These are phyloP conservation scores for Acanthochromis polyacanthus DNA, from an alignment of 2,113 vertebrate species.

Conservation along the genomic window DNA sequence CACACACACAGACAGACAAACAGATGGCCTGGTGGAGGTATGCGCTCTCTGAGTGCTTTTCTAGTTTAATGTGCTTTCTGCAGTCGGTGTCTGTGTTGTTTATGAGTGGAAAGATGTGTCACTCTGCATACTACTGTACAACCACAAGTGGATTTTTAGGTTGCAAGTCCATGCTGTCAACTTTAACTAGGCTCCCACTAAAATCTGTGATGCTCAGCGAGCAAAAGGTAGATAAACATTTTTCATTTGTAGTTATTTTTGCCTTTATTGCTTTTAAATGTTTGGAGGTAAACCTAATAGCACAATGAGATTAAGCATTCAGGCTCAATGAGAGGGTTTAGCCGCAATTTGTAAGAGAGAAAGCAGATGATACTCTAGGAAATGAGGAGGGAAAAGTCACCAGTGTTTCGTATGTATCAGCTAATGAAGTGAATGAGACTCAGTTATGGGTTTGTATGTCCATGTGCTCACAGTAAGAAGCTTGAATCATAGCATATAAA, in stretches of 20 bases:
- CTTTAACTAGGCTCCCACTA: background rate
- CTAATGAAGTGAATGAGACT: background rate
- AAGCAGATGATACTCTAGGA: slow-evolving; percentile 5
- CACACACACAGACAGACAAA: too few species aligned
- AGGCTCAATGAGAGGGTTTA: background rate
- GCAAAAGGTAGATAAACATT: background rate
- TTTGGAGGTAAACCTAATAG: background rate
- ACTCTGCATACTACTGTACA: background rate
- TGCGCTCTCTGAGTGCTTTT: too few species aligned
- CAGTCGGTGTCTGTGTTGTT: slow-evolving; percentile 15
- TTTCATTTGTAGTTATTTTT: background rate
- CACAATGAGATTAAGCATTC: too few species aligned
- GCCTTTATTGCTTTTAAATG: background rate
- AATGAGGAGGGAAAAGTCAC: background rate
- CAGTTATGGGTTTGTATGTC: background rate
- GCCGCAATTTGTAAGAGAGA: background rate
- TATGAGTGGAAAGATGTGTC: background rate
- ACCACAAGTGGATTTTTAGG: background rate
- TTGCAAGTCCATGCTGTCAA: background rate
- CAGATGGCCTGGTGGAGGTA: too few species aligned
- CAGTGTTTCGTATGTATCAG: background rate
- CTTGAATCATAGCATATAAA: background rate
- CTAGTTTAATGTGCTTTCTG: slow-evolving; percentile 24
- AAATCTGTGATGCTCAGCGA: background rate
- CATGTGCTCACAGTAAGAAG: background rate